phyloP scores from a whole-genome alignment of 1,140 invertebrate genomes.

The Chrysopa pallens region DNA sequence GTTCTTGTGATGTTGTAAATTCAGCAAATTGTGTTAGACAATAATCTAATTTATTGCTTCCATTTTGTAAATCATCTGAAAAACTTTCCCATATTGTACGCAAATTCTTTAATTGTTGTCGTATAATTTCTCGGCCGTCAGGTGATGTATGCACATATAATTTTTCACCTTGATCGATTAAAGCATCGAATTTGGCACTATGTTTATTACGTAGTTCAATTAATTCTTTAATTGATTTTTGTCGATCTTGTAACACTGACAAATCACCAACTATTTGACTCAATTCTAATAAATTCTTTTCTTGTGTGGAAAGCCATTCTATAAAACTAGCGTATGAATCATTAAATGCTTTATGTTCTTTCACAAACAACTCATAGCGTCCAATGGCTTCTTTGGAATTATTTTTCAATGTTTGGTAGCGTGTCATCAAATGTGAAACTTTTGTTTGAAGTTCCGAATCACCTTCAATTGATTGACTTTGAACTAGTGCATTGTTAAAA shows the following conservation, averaged over 20 bases:
- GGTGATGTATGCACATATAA: constrained; percentile 84
- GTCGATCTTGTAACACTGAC: constrained; percentile 63
- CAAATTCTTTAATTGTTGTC: constrained; percentile 71
- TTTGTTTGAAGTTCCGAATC: constrained; percentile 58
- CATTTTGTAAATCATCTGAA: constrained; percentile 60
- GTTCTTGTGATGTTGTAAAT: constrained; percentile 72
- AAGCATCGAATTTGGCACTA: constrained; percentile 62
- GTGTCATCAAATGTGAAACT: constrained; percentile 60
- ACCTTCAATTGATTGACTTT: constrained; percentile 51
- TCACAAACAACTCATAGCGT: constrained; percentile 65
- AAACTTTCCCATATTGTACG: constrained; percentile 75
- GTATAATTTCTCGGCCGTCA: constrained; percentile 77
- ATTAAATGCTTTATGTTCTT: constrained; percentile 72
- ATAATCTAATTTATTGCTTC: constrained; percentile 67
- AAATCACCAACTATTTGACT: constrained; percentile 79
- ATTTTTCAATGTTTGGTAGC: constrained; percentile 74
- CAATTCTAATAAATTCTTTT: constrained; percentile 53
- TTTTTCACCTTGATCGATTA: constrained; percentile 79
- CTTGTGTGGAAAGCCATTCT: constrained; percentile 50
- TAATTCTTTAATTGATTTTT: constrained; percentile 65
- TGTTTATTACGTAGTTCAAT: constrained; percentile 64
- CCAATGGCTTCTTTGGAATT: constrained; percentile 58
- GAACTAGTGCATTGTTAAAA: constrained; percentile 49
- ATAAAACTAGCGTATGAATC: constrained; percentile 55
- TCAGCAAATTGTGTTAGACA: constrained; percentile 80